phyloP scores from a whole-genome alignment of 2,888 invertebrate species.

The Apotomis capreana region DNA sequence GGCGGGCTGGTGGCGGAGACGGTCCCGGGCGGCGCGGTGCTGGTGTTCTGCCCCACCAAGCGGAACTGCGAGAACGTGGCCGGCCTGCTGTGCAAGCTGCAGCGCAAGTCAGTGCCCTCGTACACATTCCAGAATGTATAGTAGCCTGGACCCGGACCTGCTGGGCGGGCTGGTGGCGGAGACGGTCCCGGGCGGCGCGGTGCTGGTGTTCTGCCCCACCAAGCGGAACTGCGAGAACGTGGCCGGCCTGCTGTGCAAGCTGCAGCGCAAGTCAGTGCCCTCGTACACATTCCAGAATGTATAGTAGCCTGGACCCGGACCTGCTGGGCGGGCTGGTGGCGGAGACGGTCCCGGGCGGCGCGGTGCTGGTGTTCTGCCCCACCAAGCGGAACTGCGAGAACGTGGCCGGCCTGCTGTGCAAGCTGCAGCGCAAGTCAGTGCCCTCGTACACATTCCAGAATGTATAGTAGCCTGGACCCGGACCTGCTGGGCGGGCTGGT shows the following conservation, averaged over 20 bases:
- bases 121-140: too few relatives aligned
- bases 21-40: slow-evolving; percentile 89
- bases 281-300: neutral
- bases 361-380: slow-evolving; percentile 96
- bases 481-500: slow-evolving; percentile 91
- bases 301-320: too few relatives aligned
- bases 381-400: slow-evolving; percentile 96
- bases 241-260: slow-evolving; percentile 88
- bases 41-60: slow-evolving; percentile 97
- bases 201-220: slow-evolving; percentile 96
- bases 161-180: slow-evolving; percentile 91
- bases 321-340: slow-evolving; percentile 89
- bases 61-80: slow-evolving; percentile 97
- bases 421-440: slow-evolving; percentile 79
- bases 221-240: slow-evolving; percentile 97
- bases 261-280: slow-evolving; percentile 76
- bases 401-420: slow-evolving; percentile 90
- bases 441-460: neutral
- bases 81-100: slow-evolving; percentile 86
- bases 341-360: slow-evolving; percentile 90
- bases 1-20: slow-evolving; percentile 92
- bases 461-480: too few relatives aligned
- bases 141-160: too few relatives aligned
- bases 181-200: slow-evolving; percentile 90
- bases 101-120: slow-evolving; percentile 66